Base-by-base conservation (phyloP, 1,140 invertebrate genomes). In the Tyrophagus putrescentiae region DNA sequence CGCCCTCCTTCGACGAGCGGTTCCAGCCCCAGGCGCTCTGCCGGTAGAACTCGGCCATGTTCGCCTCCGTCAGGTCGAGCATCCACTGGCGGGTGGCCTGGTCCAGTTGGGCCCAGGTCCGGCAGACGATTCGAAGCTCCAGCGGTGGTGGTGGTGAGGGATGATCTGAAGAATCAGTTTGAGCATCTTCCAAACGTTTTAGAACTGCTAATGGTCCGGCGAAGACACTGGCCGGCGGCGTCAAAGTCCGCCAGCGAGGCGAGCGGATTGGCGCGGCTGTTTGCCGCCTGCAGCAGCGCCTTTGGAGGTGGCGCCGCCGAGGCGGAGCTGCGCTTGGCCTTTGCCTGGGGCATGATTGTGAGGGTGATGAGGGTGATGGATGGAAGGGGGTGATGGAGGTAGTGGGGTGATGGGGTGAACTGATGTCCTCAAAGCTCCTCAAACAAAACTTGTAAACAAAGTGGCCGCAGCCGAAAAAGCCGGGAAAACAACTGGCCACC, bases 1-100 rank as follows among this genome's bases (percentile, higher is more conserved):
- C 68, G 21, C 62, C 44, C 29, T 60, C 23, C 45, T 69, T 69
- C n/a, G 48, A 25, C 32, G 27, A 23, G 27, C 58, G 57, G 58
- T 67, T 63, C 68, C 68, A 69, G 16, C 67, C 67, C 67, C 67
- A 69, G 34, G 60, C 59, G 50, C 57, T 65, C 31, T 62, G 28
- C 27, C 67, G 62, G 60, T 69, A 69, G 21, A 63, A 54, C 3
- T 48, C 5, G 53, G 65, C 36, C 68, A 69, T 70, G 52, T 68
- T 70, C 7, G 29, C 27, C 64, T 64, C 59, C 1, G 64, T 62
- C 25, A 70, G 50, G 60, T 66, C 25, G 28, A 69, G 60, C 21
- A 68, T 54, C 50, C 56, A 60, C 41, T 67, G 27, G 3, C 59
- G 42, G 1, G 36, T 21, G 33, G 62, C 57, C 18, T 57, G 23